Percentiles rank a stretch among this genome's conserved stretches.
These are phyloP conservation scores for Norana najaformis DNA, from an alignment of 2,888 invertebrate genomes.

Conservation along the genomic window DNA sequence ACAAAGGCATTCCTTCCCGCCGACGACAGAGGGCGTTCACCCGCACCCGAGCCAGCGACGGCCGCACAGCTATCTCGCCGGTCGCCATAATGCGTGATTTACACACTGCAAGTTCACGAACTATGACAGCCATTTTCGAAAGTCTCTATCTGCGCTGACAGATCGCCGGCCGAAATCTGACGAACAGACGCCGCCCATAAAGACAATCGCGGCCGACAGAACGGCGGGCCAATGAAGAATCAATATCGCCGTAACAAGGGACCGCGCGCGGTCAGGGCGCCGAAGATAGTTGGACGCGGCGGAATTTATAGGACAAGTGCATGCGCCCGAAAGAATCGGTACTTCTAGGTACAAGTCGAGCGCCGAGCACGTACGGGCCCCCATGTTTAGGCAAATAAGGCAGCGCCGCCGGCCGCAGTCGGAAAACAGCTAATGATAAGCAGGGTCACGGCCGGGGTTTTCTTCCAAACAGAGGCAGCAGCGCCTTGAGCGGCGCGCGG, in stretches of 20 bases:
- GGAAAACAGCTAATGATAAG: background rate
- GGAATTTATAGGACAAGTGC: conserved; percentile 7
- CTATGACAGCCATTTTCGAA: background rate
- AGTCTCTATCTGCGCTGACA: background rate
- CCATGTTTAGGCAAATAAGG: background rate
- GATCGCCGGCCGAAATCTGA: background rate
- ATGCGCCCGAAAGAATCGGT: conserved; percentile 13
- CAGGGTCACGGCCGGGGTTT: background rate
- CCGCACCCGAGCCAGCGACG: background rate
- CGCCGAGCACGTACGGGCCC: background rate
- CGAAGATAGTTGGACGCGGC: background rate
- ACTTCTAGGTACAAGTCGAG: background rate
- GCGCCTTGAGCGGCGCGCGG: background rate
- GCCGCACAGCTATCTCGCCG: background rate
- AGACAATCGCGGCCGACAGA: background rate
- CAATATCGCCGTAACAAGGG: background rate
- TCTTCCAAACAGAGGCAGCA: background rate
- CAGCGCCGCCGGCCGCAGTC: background rate
- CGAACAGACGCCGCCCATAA: background rate
- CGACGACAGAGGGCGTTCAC: background rate
- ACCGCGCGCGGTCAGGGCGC: background rate
- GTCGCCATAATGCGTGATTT: background rate
- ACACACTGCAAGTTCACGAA: background rate
- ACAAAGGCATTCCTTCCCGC: background rate
- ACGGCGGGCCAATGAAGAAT: background rate